Evolutionary conservation across 2,797 vertebrate species (phyloP).

Genomic region (Anniella stebbinsi): DNA sequence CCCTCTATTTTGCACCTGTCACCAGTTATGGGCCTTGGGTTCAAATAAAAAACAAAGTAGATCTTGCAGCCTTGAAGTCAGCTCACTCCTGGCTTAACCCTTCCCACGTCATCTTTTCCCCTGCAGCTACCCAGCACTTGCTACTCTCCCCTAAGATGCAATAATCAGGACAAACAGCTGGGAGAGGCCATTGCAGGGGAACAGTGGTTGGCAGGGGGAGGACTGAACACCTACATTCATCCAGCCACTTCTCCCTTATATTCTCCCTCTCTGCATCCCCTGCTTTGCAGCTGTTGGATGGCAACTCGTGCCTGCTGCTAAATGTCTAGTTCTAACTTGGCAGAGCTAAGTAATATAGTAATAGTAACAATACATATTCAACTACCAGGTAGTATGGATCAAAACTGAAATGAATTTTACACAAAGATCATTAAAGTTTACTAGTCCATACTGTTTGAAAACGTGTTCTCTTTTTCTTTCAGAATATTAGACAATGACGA

Average conservation of each 20-base stretch:
- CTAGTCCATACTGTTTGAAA: neutral
- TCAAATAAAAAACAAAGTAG: no score
- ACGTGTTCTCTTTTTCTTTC: neutral
- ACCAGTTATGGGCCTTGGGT: no score
- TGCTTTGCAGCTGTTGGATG: neutral
- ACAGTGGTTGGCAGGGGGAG: neutral
- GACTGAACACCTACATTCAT: neutral
- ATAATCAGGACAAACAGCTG: neutral
- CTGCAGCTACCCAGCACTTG: neutral
- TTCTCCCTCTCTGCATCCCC: neutral
- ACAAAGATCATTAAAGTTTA: neutral
- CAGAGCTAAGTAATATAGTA: neutral
- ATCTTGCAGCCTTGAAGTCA: no score
- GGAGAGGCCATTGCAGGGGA: neutral
- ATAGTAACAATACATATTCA: neutral
- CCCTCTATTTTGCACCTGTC: no score
- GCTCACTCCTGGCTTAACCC: neutral
- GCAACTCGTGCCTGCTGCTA: neutral
- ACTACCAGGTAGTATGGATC: neutral
- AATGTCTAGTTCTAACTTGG: neutral
- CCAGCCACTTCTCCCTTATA: neutral
- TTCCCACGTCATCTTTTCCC: neutral
- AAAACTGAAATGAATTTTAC: neutral
- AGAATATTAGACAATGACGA: neutral
- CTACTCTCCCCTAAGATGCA: neutral